Conservation (phyloP, 1,140 invertebrate genomes). For the Ooceraea biroi region DNA sequence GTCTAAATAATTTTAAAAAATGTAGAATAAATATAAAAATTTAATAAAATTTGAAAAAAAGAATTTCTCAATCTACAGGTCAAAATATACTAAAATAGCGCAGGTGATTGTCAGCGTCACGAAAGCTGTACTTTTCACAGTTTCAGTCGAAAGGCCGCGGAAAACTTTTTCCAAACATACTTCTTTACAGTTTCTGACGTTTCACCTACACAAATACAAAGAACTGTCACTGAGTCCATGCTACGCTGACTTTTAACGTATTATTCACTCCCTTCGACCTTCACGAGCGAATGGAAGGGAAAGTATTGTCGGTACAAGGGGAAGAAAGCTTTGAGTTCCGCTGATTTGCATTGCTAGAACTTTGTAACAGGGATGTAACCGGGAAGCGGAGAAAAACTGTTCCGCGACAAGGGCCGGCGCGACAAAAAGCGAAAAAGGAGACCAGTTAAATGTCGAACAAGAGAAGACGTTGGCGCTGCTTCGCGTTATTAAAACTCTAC, state of each 20-base stretch:
- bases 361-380: slow-evolving; percentile 25
- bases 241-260: slow-evolving; percentile 42
- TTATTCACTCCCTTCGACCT: slow-evolving; percentile 5
- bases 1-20: too few species aligned
- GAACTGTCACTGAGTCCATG: neutral
- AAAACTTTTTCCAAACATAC: slow-evolving; percentile 16
- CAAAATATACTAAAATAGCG: too few species aligned
- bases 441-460: slow-evolving; percentile 56
- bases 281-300: neutral
- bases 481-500: slow-evolving; percentile 42
- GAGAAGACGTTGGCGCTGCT: slow-evolving; percentile 7
- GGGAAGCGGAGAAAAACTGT: slow-evolving; percentile 46
- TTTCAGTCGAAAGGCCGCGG: neutral
- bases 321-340: slow-evolving; percentile 43
- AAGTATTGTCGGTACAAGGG: slow-evolving; percentile 5
- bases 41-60: too few species aligned
- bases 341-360: slow-evolving; percentile 36
- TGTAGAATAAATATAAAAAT: too few species aligned
- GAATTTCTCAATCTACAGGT: neutral
- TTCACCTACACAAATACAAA: neutral
- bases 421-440: slow-evolving; percentile 39
- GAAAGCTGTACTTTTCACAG: neutral
- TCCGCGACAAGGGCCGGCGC: slow-evolving; percentile 13
- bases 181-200: neutral
- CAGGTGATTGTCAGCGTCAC: neutral